These are phyloP conservation scores for Papilio polyxenes DNA, from an alignment of 1,140 invertebrate species.

Conservation along the genomic window DNA sequence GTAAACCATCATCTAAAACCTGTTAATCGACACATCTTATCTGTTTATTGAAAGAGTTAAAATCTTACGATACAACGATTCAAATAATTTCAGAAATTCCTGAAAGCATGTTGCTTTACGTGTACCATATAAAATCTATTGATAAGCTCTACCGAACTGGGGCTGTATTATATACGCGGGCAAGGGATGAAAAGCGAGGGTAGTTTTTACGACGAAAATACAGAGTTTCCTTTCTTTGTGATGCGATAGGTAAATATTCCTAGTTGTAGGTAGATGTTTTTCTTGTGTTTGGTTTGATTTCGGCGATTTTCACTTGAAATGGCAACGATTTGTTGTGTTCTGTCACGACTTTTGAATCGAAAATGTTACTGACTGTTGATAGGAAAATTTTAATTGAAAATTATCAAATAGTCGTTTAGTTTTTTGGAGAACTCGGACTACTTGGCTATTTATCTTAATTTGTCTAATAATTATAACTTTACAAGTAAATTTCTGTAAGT, in stretches of 20 bases:
- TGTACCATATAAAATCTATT: slow-evolving; percentile 42
- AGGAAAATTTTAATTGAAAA: too few relatives aligned
- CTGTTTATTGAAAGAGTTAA: too few relatives aligned
- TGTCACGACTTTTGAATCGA: too few relatives aligned
- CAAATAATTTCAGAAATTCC: not conserved
- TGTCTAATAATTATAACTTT: too few relatives aligned
- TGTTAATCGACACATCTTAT: too few relatives aligned
- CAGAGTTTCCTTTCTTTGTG: slow-evolving; percentile 63
- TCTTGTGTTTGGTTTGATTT: slow-evolving; percentile 65
- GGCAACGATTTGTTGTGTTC: not conserved
- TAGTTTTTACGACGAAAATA: slow-evolving; percentile 74
- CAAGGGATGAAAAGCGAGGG: slow-evolving; percentile 68
- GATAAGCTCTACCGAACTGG: slow-evolving; percentile 57
- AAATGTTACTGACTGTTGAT: too few relatives aligned
- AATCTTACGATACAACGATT: not conserved
- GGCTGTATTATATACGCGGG: slow-evolving; percentile 56
- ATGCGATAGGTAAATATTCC: slow-evolving; percentile 68
- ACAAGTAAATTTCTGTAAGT: too few relatives aligned
- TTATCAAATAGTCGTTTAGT: too few relatives aligned
- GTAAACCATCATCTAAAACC: too few relatives aligned
- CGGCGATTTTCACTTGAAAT: slow-evolving; percentile 42
- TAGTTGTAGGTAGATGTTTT: slow-evolving; percentile 57
- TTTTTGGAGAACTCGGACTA: too few relatives aligned
- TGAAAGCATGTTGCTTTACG: slow-evolving; percentile 41
- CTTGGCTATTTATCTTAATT: too few relatives aligned